Evolutionary conservation across 30 jellyfish, hydroid and myxozoan species (phyloP).

Genomic region (Mastigias papua): DNA sequence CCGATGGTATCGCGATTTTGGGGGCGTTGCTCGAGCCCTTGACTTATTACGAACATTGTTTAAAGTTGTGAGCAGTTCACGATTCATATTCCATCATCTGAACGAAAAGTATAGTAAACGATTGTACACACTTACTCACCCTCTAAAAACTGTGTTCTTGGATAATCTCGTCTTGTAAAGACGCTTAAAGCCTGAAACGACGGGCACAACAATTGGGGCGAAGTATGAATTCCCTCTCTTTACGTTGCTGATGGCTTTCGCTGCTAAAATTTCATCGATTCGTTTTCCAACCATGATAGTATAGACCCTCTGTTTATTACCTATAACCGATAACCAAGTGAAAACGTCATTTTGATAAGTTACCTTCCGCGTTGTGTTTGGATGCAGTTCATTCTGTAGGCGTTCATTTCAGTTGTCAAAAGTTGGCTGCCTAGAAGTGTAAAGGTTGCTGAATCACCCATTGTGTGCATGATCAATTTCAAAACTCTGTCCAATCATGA

Average conservation of each 20-base stretch:
- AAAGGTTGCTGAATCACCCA: not conserved
- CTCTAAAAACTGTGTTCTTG: constrained; percentile 59
- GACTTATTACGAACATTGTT: not conserved
- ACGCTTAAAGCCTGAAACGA: constrained; percentile 67
- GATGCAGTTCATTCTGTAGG: not conserved
- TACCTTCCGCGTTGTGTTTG: not conserved
- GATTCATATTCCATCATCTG: too few species aligned
- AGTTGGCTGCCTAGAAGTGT: not conserved
- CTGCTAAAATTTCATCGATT: constrained; percentile 63
- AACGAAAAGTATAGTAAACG: too few species aligned
- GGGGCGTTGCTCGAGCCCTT: not conserved
- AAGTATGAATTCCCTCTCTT: constrained; percentile 47
- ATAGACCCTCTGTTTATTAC: too few species aligned
- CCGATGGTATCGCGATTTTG: not conserved
- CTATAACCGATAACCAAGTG: too few species aligned
- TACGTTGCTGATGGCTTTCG: constrained; percentile 22
- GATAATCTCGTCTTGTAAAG: constrained; percentile 58
- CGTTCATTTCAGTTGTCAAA: not conserved
- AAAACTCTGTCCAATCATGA: not conserved
- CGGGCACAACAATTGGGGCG: constrained; percentile 66
- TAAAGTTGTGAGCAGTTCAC: not conserved
- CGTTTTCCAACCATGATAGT: constrained; percentile 55
- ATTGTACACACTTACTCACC: constrained; percentile 6
- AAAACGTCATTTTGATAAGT: too few species aligned
- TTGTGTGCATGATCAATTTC: constrained; percentile 7